Base-by-base conservation (phyloP, 2,113 vertebrate genomes). In the Centropristis striata region DNA sequence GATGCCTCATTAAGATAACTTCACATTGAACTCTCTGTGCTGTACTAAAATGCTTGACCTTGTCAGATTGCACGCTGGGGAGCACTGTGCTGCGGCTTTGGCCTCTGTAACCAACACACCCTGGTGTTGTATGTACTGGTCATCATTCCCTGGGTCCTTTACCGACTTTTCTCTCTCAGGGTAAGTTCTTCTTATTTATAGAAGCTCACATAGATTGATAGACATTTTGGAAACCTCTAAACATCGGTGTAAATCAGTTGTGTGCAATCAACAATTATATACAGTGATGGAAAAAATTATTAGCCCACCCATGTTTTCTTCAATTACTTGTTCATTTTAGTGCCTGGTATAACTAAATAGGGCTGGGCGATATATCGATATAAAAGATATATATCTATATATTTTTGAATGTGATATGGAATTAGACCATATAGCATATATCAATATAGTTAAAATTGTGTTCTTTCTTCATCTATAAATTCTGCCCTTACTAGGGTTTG, bases 71-170 rank as follows among this genome's bases (percentile, higher is more conserved):
- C 96, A 65, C 94, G 92, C 16, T 89, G 90, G 86, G 98, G 98
- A 80, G 98, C 98, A 39, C 96, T 99, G 39, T 97, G 95, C 92
- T 98, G 97, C 55, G 97, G 97, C 57, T 92, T 99, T 68, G 97
- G 98, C n/a, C 90, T 99, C 65, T 98, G 97, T 90, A 99, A 99
- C 84, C 98, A 99, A 88, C 98, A 99, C 92, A 99, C 98, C 0
- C 91, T 99, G 83, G 92, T 96, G 39, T 79, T 99, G 23, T 99
- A 98, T 55, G 32, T 98, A 0, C 69, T 95, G 14, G 92, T 96
- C 46, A 88, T 98, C 44, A 90, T 96, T 82, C 96, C 96, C 20
- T 98, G 98, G 98, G 96, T 97, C 80, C 94, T 99, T 27, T 82
- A 87, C 16, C 91, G 25, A 57, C 96, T 98, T 61, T 74, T 93